A percentile compares a stretch with the other conserved stretches of the same genome.
phyloP scores from a whole-genome alignment of 2,888 invertebrate species.

The Drosophila siamana region DNA sequence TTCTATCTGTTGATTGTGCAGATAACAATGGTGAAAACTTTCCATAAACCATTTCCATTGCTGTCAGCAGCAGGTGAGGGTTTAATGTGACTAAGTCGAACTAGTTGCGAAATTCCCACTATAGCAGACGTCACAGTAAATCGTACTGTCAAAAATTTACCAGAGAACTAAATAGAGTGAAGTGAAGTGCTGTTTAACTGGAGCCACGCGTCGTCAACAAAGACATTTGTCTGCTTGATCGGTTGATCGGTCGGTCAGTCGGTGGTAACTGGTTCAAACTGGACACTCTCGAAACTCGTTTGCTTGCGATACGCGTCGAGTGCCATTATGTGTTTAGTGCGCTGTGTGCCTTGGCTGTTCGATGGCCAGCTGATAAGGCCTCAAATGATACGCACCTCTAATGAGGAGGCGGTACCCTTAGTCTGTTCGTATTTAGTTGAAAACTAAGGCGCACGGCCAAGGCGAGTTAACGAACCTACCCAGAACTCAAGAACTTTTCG shows the following conservation, averaged over 20 bases:
- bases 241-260: not conserved
- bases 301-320: slow-evolving; percentile 6
- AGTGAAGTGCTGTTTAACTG: slow-evolving; percentile 1
- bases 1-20: not conserved
- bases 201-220: slow-evolving; percentile 35
- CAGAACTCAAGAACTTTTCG: slow-evolving; percentile 9
- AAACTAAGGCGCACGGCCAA: slow-evolving; percentile 47
- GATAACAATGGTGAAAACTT: slow-evolving; percentile 13
- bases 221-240: slow-evolving; percentile 10
- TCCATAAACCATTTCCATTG: not conserved
- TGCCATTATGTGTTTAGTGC: not conserved
- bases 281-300: slow-evolving; percentile 46
- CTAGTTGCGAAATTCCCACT: not conserved
- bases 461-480: slow-evolving; percentile 58
- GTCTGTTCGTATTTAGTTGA: slow-evolving; percentile 9
- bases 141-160: not conserved
- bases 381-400: slow-evolving; percentile 17
- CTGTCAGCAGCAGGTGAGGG: not conserved
- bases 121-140: slow-evolving; percentile 10
- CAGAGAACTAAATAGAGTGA: slow-evolving; percentile 5
- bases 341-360: slow-evolving; percentile 4
- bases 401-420: slow-evolving; percentile 36
- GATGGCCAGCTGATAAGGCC: slow-evolving; percentile 51
- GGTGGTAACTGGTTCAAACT: slow-evolving; percentile 51
- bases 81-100: slow-evolving; percentile 18